Conservation (phyloP, 2,888 invertebrate genomes). For the Polyommatus icarus region DNA sequence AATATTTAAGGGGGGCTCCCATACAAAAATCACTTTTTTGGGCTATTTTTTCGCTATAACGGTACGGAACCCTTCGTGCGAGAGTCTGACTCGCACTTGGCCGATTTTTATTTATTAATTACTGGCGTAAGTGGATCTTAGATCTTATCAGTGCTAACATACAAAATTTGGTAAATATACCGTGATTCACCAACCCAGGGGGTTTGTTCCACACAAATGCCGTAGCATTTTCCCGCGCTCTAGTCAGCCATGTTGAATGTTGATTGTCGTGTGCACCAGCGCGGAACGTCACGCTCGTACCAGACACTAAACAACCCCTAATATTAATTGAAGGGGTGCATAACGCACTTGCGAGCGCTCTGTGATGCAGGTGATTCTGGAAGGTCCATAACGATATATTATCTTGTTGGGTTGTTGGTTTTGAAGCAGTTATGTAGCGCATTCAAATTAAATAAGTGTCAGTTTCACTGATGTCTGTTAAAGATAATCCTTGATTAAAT, state of each 20-base stretch:
- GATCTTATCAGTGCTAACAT: not conserved
- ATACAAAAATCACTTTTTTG: no score
- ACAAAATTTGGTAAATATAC: not conserved
- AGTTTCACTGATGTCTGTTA: no score
- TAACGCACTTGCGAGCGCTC: not conserved
- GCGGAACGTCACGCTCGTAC: slow-evolving; percentile 44
- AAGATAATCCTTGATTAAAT: no score
- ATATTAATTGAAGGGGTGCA: slow-evolving; percentile 34
- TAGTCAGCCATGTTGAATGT: slow-evolving; percentile 37
- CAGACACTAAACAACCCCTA: slow-evolving; percentile 42
- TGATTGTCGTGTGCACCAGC: slow-evolving; percentile 34
- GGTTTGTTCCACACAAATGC: not conserved
- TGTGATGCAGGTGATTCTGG: not conserved
- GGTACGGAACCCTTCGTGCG: no score
- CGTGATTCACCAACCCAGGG: not conserved
- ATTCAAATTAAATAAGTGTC: no score
- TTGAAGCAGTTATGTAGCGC: no score
- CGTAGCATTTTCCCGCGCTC: slow-evolving; percentile 41
- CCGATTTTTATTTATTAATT: no score
- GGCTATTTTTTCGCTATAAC: no score
- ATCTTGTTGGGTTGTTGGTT: no score
- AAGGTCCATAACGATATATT: not conserved
- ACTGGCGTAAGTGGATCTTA: no score
- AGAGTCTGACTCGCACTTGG: no score
- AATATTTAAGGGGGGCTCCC: no score